phyloP scores from a whole-genome alignment of 2,113 vertebrate species.

The Pelodiscus sinensis region DNA sequence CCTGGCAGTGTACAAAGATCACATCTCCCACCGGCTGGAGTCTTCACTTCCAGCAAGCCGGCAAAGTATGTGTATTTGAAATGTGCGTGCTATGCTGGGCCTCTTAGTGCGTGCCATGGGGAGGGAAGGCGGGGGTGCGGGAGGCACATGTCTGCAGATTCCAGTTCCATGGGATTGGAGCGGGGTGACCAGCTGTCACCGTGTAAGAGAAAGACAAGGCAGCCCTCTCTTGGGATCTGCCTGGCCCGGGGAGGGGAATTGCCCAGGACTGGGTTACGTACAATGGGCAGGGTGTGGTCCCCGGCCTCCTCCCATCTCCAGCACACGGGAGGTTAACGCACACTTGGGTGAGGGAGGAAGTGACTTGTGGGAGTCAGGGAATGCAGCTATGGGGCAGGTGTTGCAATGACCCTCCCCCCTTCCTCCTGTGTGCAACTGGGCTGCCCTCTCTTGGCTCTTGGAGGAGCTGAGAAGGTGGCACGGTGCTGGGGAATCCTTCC shows the following conservation, averaged over 20 bases:
- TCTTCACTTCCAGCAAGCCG: rapidly evolving
- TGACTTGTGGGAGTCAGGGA: neutral
- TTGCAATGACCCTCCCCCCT: neutral
- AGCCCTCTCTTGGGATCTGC: neutral
- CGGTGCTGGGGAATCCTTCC: rapidly evolving
- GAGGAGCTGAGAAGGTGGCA: neutral
- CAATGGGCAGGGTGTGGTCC: neutral
- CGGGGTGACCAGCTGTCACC: neutral
- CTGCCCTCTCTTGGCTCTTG: neutral
- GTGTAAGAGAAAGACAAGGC: neutral
- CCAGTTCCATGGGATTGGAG: neutral
- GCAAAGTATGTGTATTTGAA: rapidly evolving
- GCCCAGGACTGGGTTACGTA: neutral
- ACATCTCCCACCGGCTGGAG: neutral
- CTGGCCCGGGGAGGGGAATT: neutral
- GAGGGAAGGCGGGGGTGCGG: rapidly evolving
- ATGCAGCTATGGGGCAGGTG: neutral
- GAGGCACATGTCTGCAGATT: neutral
- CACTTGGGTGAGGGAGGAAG: neutral
- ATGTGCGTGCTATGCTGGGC: neutral
- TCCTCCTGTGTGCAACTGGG: rapidly evolving
- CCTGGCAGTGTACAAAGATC: neutral
- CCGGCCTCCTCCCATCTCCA: neutral
- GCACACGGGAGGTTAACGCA: neutral
- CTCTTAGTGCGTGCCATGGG: neutral